These are phyloP conservation scores for Saccopteryx leptura DNA, from an alignment of 2,113 vertebrate genomes.

Conservation along the genomic window DNA sequence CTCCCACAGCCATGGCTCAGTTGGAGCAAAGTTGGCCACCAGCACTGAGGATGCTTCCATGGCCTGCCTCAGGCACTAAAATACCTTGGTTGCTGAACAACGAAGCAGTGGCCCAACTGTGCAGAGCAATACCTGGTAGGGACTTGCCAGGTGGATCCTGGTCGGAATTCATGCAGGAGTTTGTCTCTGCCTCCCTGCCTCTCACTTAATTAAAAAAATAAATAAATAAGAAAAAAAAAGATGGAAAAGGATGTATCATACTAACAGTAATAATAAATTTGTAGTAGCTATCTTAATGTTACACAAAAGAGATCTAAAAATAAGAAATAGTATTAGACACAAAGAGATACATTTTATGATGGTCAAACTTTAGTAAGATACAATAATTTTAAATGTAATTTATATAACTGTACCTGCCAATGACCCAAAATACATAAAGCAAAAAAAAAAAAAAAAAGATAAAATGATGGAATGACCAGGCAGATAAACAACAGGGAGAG, in stretches of 20 bases:
- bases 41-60: too few relatives aligned
- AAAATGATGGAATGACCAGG: background rate
- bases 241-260: background rate
- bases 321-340: background rate
- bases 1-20: too few relatives aligned
- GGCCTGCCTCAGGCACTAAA: too few relatives aligned
- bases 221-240: background rate
- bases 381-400: background rate
- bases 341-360: background rate
- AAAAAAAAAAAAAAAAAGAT: background rate
- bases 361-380: background rate
- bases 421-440: background rate
- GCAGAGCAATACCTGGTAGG: too few relatives aligned
- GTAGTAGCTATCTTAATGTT: background rate
- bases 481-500: background rate
- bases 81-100: too few relatives aligned
- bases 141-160: too few relatives aligned
- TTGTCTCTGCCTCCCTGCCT: too few relatives aligned
- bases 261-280: background rate
- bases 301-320: background rate
- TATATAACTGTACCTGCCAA: background rate
- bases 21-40: too few relatives aligned
- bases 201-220: too few relatives aligned
- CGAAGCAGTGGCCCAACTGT: too few relatives aligned
- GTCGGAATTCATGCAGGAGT: too few relatives aligned